phyloP scores from a whole-genome alignment of 2,888 invertebrate genomes.

The Drosophila birchii region DNA sequence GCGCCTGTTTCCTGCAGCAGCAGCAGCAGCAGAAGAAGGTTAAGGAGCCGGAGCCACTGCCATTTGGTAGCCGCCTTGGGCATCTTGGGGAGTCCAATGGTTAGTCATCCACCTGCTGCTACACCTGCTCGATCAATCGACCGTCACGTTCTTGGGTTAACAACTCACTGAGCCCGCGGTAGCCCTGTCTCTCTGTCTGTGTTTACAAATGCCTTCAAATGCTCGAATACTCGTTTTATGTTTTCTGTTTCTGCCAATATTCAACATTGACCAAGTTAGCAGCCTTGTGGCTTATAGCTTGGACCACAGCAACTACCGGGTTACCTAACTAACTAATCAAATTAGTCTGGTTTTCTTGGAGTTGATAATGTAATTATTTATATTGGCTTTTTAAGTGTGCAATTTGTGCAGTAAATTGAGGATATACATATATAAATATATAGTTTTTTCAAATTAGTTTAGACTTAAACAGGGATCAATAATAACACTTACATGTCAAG shows the following conservation, averaged over 20 bases:
- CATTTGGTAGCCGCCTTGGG: constrained; percentile 4
- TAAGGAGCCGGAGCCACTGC: constrained; percentile 22
- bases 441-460: not conserved
- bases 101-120: constrained; percentile 41
- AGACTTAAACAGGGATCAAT: not conserved
- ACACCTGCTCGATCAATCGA: constrained; percentile 49
- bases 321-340: constrained; percentile 35
- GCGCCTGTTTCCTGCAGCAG: constrained; percentile 26
- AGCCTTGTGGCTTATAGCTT: constrained; percentile 13
- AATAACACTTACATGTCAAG: too few species aligned
- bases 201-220: constrained; percentile 46
- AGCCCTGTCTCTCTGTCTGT: constrained; percentile 31
- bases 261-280: constrained; percentile 77
- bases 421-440: too few species aligned
- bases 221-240: constrained; percentile 45
- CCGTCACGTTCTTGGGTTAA: constrained; percentile 66
- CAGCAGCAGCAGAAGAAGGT: constrained; percentile 29
- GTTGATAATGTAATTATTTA: not conserved
- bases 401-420: not conserved
- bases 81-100: constrained; percentile 28
- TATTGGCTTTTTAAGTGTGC: not conserved
- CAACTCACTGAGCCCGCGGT: constrained; percentile 59
- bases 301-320: constrained; percentile 7
- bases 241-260: constrained; percentile 49
- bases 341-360: not conserved